These are phyloP conservation scores for Phrynosoma platyrhinos DNA, from an alignment of 2,113 vertebrate genomes.

Conservation along the genomic window DNA sequence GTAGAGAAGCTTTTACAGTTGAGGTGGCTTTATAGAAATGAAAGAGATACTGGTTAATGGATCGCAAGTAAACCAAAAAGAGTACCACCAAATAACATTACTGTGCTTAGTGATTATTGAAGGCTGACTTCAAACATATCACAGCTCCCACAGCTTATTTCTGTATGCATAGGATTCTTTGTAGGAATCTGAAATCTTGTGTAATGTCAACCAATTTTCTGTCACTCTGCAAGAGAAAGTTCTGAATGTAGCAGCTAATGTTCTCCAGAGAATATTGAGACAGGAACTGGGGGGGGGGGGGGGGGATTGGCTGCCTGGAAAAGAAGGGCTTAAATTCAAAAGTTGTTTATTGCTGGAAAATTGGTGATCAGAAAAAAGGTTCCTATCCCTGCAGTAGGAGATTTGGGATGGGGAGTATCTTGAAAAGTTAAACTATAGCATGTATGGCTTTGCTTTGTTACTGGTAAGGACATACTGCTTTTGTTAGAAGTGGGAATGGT, in stretches of 20 bases:
- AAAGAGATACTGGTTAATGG: not conserved
- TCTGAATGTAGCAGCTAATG: not conserved
- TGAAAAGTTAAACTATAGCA: not conserved
- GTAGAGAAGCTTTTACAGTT: not conserved
- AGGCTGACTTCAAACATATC: not conserved
- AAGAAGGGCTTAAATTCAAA: not conserved
- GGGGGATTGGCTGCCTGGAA: not conserved
- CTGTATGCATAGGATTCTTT: not conserved
- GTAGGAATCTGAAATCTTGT: not conserved
- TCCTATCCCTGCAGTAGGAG: no score
- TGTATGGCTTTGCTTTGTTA: not conserved
- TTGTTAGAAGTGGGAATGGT: not conserved
- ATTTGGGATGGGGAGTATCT: not conserved
- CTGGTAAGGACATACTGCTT: not conserved
- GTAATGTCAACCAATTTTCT: not conserved
- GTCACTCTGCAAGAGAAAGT: not conserved
- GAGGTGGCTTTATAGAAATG: not conserved
- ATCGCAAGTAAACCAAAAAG: not conserved
- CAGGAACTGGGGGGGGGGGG: not conserved
- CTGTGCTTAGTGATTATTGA: not conserved
- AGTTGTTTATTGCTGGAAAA: constrained; percentile 4
- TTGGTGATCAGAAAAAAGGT: not conserved
- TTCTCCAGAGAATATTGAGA: not conserved
- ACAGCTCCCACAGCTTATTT: not conserved
- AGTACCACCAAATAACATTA: not conserved